Conservation (phyloP, 2,113 vertebrate genomes). For the Menura novaehollandiae region DNA sequence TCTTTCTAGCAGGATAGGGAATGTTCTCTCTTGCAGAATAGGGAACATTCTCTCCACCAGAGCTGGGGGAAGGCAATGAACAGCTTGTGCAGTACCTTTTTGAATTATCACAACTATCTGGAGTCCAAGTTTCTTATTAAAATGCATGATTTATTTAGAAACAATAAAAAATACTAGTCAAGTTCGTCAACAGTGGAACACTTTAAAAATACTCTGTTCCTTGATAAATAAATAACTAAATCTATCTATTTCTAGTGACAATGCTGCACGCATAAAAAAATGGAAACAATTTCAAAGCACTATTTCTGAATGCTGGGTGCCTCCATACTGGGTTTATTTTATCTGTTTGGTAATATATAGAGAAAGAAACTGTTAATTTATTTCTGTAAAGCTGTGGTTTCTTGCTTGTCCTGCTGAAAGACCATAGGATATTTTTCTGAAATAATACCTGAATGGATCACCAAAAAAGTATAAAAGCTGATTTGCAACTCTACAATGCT, state of each 20-base stretch:
- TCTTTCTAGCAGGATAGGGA: background rate
- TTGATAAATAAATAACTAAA: background rate
- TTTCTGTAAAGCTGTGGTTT: background rate
- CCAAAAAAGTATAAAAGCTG: background rate
- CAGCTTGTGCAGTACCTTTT: background rate
- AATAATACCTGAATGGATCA: background rate
- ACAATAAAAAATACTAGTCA: background rate
- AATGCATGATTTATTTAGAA: constrained; percentile 17
- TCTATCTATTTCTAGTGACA: background rate
- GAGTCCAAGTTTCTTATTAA: background rate
- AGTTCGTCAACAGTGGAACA: background rate
- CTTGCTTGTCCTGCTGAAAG: background rate
- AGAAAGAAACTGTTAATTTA: background rate
- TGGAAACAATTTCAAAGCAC: background rate
- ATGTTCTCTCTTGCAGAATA: background rate
- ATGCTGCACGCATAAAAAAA: background rate
- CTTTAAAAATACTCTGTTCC: background rate
- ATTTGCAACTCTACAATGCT: background rate
- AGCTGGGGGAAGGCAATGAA: background rate
- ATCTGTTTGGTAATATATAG: background rate
- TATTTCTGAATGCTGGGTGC: background rate
- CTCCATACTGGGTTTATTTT: background rate
- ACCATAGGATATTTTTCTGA: background rate
- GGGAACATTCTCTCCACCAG: background rate
- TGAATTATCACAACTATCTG: constrained; percentile 6